phyloP scores from a whole-genome alignment of 2,797 vertebrate species.

The Sebastes oblongus region DNA sequence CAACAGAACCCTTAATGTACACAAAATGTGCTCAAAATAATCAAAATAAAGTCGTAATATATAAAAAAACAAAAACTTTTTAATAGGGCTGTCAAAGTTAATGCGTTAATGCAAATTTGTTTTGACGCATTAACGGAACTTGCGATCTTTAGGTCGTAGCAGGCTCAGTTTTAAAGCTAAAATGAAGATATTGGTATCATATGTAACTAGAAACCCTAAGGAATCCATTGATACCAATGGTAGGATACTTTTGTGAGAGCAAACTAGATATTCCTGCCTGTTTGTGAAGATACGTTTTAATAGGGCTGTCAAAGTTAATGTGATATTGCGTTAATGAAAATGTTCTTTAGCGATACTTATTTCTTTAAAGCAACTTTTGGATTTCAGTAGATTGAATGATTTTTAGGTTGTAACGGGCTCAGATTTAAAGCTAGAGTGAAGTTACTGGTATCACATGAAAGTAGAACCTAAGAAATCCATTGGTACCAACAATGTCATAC shows the following conservation, averaged over 20 bases:
- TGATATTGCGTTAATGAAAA: background rate
- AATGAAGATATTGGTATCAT: background rate
- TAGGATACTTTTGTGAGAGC: too few species aligned
- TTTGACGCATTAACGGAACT: background rate
- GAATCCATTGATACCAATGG: too few species aligned
- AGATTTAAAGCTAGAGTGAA: background rate
- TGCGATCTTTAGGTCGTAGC: background rate
- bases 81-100: background rate
- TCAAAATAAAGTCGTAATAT: background rate
- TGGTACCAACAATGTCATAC: background rate
- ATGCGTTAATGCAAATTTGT: background rate
- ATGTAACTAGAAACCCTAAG: background rate
- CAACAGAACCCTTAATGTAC: too few species aligned
- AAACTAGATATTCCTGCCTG: too few species aligned
- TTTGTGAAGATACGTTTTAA: background rate
- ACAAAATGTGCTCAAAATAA: background rate
- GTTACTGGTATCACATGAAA: background rate
- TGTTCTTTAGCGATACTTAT: background rate
- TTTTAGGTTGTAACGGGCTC: background rate
- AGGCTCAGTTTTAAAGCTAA: background rate
- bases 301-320: background rate
- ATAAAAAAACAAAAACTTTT: background rate
- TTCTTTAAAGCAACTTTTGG: background rate
- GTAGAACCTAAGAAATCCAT: background rate
- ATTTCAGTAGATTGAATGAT: background rate